Conservation (phyloP, 2,797 vertebrate genomes). For the Coccyzus lansbergi region DNA sequence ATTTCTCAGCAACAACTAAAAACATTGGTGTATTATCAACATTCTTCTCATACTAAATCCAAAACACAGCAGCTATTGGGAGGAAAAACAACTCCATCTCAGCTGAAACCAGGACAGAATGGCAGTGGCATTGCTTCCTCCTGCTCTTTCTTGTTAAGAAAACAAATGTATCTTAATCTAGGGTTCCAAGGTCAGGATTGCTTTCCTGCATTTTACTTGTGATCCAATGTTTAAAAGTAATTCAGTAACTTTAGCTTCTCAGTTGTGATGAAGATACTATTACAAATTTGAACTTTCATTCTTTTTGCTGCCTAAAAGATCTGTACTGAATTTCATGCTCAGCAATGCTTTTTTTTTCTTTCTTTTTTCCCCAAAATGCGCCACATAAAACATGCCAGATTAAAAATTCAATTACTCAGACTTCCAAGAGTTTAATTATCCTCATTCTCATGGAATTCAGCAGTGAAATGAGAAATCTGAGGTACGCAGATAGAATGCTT, state of each 20-base stretch:
- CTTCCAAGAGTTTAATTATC: not conserved
- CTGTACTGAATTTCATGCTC: not conserved
- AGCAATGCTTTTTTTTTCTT: not conserved
- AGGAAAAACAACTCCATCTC: too few relatives aligned
- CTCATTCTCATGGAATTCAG: not conserved
- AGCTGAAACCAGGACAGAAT: not conserved
- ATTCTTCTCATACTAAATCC: too few relatives aligned
- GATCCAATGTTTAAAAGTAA: not conserved
- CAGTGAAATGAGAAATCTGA: not conserved
- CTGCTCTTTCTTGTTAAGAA: not conserved
- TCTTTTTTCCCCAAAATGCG: not conserved
- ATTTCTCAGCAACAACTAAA: too few relatives aligned
- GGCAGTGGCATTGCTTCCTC: not conserved
- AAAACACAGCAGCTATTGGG: too few relatives aligned
- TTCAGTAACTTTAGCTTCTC: not conserved
- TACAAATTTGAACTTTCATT: not conserved
- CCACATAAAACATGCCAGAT: not conserved
- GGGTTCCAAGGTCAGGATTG: not conserved
- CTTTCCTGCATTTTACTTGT: not conserved
- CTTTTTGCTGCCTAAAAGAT: not conserved
- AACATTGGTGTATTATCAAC: too few relatives aligned
- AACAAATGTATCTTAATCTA: not conserved
- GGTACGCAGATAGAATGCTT: too few relatives aligned
- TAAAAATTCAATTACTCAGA: not conserved
- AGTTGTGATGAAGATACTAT: not conserved